Conservation (phyloP, 92 coral and sea anemone genomes). For the Epizoanthus scotinus region DNA sequence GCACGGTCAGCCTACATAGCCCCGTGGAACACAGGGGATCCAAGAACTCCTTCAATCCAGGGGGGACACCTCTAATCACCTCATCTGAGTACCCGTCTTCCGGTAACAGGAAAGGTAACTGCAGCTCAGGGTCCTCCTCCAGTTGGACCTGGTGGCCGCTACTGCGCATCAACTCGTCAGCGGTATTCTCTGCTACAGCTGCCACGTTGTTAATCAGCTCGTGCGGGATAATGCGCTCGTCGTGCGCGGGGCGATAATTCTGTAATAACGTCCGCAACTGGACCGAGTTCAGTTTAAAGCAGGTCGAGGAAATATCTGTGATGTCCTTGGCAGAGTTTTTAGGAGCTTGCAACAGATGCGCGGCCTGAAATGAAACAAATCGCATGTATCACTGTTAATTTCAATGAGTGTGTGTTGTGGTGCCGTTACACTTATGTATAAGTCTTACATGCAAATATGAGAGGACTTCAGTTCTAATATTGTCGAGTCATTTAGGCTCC, state of each 20-base stretch:
- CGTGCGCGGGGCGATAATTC: conserved; percentile 87
- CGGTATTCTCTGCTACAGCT: conserved; percentile 90
- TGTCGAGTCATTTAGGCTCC: too few relatives aligned
- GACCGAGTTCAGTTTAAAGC: conserved; percentile 89
- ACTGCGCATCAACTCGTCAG: conserved; percentile 90
- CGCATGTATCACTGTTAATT: neutral
- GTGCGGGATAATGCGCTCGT: conserved; percentile 65
- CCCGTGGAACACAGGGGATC: conserved; percentile 92
- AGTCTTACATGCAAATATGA: neutral
- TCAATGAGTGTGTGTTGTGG: neutral
- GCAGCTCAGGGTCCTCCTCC: conserved; percentile 93
- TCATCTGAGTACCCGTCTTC: conserved; percentile 97
- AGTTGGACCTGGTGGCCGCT: conserved; percentile 92
- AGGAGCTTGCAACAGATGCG: conserved; percentile 90
- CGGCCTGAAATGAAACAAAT: conserved; percentile 65
- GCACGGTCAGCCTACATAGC: conserved; percentile 82
- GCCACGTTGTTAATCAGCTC: conserved; percentile 84
- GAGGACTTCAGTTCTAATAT: too few relatives aligned
- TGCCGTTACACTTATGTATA: neutral
- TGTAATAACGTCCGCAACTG: conserved; percentile 86
- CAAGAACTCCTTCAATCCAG: conserved; percentile 89
- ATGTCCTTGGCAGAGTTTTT: conserved; percentile 79
- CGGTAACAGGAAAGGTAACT: conserved; percentile 91
- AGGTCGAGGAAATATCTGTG: conserved; percentile 85
- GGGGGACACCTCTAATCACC: conserved; percentile 94